Base-by-base conservation (phyloP, 2,113 vertebrate species). In the Oreochromis niloticus region DNA sequence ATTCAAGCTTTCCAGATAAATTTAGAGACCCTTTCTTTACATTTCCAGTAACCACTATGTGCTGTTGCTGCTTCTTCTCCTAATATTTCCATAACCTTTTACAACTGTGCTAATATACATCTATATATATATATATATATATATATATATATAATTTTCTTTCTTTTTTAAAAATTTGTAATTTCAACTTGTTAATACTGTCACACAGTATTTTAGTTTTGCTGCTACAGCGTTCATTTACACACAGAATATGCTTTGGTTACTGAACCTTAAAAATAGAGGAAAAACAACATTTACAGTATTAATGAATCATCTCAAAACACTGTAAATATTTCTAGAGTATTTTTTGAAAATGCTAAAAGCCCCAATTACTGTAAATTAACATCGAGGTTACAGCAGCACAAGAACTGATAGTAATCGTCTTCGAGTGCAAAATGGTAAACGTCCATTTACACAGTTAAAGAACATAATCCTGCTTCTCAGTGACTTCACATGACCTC, bases 1-100 rank as follows among this genome's bases (percentile, higher is more conserved):
- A 88, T 94, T 92, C 91, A 86, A 86, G 90, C 94, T 90, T 93
- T 85, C 88, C 90, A 94, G 94, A 95, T 93, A 96, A 89, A 94
- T 94, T 90, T 86, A 90, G 91, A 80, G 82, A 81, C 84, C 80
- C 85, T 93, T 94, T 94, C 94, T 95, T 94, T 93, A 92, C 92
- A 94, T 94, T 95, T 93, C 85, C 82, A 89, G 91, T 84, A 82
- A 85, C 82, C 88, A 86, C 85, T 83, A 71, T 93, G 78, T 85
- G 92, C 57, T 81, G 81, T 87, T 90, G 82, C 73, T 57, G 32
- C 89, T 86, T 84, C 71, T 6, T 83, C 81, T 79, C 55, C 43
- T 87, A 82, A 92, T 88, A 93, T 86, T 73, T 86, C 57, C 50
- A 30, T 41, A 56, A 85, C 9, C 50, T 80, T 90, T 79, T 87